These are phyloP conservation scores for Geodia barretti DNA, from an alignment of 37 sponge, comb jelly and placozoan species.

Conservation along the genomic window DNA sequence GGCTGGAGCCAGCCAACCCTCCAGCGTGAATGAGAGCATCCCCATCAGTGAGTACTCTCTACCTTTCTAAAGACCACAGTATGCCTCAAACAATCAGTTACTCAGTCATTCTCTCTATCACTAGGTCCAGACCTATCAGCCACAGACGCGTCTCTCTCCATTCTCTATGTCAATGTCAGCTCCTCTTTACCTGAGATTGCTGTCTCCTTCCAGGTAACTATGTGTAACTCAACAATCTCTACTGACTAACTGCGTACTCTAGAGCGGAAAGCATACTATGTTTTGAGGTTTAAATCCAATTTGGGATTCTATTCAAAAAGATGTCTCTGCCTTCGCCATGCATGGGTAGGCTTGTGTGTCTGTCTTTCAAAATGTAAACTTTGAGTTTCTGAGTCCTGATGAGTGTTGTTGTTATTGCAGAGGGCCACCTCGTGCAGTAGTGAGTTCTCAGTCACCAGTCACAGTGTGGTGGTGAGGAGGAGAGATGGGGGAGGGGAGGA, in stretches of 20 bases:
- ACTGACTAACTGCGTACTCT: no score
- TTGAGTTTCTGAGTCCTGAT: not conserved
- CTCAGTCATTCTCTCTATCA: no score
- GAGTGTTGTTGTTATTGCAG: not conserved
- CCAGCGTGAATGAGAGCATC: not conserved
- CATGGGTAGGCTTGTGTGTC: no score
- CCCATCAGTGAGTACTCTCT: not conserved
- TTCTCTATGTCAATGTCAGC: not conserved
- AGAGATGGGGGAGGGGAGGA: not conserved
- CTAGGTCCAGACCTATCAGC: not conserved
- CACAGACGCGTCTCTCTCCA: not conserved
- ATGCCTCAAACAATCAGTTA: no score
- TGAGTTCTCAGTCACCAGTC: not conserved
- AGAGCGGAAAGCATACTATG: no score
- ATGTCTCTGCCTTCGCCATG: no score
- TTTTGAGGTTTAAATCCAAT: no score
- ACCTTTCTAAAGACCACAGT: no score
- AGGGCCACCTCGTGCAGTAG: not conserved
- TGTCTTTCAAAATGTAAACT: no score
- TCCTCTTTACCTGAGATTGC: not conserved
- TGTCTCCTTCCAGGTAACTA: not conserved
- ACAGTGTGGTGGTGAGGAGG: not conserved
- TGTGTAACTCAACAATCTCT: no score
- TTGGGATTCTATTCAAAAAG: no score
- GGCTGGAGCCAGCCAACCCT: not conserved